Evolutionary conservation across 2,888 invertebrate species (phyloP).

Genomic region (Mythimna vitellina): DNA sequence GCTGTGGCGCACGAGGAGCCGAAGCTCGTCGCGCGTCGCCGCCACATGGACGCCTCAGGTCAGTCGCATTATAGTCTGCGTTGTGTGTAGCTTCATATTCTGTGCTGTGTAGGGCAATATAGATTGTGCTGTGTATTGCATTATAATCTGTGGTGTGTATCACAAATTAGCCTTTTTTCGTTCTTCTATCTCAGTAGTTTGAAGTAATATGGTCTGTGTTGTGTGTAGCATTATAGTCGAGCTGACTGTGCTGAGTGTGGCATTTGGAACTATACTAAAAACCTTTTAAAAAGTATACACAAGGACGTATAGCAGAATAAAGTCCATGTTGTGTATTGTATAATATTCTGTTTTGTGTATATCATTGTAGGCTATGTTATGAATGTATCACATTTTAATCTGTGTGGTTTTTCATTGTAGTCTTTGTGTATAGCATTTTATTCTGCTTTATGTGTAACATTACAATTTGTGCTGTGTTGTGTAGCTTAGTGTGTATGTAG

Average conservation of each 20-base stretch:
- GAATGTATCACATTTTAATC: neutral
- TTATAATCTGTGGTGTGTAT: neutral
- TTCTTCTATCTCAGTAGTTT: neutral
- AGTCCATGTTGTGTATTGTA: neutral
- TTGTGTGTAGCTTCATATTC: neutral
- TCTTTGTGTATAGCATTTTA: neutral
- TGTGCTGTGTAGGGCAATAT: neutral
- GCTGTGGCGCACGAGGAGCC: constrained; percentile 96
- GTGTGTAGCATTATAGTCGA: neutral
- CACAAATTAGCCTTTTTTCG: neutral
- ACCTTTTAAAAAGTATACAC: too few relatives aligned
- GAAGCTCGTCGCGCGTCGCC: constrained; percentile 93
- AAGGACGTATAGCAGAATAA: neutral
- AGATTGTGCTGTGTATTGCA: neutral
- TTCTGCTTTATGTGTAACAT: neutral
- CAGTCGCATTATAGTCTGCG: constrained; percentile 83
- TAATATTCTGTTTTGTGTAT: too few relatives aligned
- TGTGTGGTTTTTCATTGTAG: neutral
- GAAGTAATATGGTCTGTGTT: neutral
- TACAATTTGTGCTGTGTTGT: constrained; percentile 19
- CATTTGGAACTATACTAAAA: too few relatives aligned
- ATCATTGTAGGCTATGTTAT: neutral
- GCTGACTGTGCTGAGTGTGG: too few relatives aligned
- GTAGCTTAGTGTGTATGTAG: constrained; percentile 4
- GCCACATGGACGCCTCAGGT: constrained; percentile 97